phyloP scores from a whole-genome alignment of 2,113 vertebrate species.

The Rhabdornis inornatus region DNA sequence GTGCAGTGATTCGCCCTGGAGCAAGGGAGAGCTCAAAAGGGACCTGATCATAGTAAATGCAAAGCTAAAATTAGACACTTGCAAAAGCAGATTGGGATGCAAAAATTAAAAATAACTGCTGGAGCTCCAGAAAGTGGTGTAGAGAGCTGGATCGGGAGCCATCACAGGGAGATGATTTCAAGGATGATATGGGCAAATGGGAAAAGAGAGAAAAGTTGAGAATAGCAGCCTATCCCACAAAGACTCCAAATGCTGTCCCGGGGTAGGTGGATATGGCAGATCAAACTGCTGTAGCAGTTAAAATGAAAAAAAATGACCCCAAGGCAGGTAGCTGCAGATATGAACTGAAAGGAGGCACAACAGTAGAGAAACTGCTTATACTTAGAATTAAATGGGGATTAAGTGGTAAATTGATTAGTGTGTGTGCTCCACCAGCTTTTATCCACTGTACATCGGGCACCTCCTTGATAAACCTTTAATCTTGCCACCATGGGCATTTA shows the following conservation, averaged over 20 bases:
- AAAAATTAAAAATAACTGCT: constrained; percentile 58
- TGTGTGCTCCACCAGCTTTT: not conserved
- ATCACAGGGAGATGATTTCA: not conserved
- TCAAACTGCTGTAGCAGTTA: not conserved
- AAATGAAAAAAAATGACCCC: not conserved
- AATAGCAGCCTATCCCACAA: not conserved
- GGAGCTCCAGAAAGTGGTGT: not conserved
- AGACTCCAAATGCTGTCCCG: not conserved
- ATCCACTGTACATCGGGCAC: not conserved
- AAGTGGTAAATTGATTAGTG: not conserved
- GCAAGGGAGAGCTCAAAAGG: constrained; percentile 51
- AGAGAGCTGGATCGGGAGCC: constrained; percentile 9
- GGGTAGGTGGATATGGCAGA: not conserved
- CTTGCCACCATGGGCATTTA: not conserved
- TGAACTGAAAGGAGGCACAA: not conserved
- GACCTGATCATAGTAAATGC: constrained; percentile 30
- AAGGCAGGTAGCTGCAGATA: not conserved
- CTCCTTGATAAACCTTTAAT: not conserved
- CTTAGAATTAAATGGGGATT: not conserved
- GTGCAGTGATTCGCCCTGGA: constrained; percentile 19
- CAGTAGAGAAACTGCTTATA: not conserved
- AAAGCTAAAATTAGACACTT: constrained; percentile 49
- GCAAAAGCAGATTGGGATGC: constrained; percentile 41
- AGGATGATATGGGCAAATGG: not conserved
- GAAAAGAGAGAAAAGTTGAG: constrained; percentile 3